A percentile compares a stretch with the other conserved stretches of the same genome.
Evolutionary conservation across 2,888 invertebrate species (phyloP).

Genomic region (Ephialtes manifestator): DNA sequence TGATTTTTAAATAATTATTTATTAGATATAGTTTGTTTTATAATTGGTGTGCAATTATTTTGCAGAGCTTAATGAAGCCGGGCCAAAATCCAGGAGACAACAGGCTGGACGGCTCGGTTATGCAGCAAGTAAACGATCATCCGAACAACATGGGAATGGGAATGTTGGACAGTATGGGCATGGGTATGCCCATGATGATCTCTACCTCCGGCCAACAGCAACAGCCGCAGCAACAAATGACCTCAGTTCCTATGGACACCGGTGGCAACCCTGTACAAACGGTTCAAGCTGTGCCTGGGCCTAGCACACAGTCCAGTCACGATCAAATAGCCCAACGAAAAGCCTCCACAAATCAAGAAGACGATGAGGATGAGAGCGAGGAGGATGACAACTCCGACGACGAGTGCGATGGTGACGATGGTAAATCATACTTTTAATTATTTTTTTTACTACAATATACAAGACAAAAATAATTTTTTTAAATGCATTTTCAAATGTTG

Average conservation of each 20-base stretch:
- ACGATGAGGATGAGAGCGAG: constrained; percentile 82
- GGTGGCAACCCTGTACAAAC: constrained; percentile 80
- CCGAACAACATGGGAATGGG: constrained; percentile 83
- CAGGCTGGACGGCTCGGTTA: constrained; percentile 82
- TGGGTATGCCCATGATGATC: constrained; percentile 83
- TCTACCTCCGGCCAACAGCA: constrained; percentile 73
- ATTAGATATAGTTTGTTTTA: not conserved
- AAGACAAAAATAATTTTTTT: too few relatives aligned
- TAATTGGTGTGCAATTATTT: not conserved
- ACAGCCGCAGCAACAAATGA: constrained; percentile 78
- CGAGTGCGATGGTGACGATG: constrained; percentile 83
- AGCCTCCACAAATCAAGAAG: constrained; percentile 78
- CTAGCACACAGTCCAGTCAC: constrained; percentile 80
- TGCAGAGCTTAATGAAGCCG: constrained; percentile 82
- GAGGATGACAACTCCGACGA: constrained; percentile 84
- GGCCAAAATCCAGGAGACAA: constrained; percentile 81
- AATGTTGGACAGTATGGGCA: constrained; percentile 83
- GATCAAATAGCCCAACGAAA: constrained; percentile 75
- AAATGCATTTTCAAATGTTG: too few relatives aligned
- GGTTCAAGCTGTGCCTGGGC: constrained; percentile 82
- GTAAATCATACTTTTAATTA: constrained; percentile 68
- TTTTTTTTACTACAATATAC: too few relatives aligned
- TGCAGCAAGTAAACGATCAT: constrained; percentile 82
- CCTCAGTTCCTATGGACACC: constrained; percentile 84
- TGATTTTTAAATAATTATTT: not conserved